Conservation (phyloP, 2,888 invertebrate genomes). For the Ephialtes manifestator region DNA sequence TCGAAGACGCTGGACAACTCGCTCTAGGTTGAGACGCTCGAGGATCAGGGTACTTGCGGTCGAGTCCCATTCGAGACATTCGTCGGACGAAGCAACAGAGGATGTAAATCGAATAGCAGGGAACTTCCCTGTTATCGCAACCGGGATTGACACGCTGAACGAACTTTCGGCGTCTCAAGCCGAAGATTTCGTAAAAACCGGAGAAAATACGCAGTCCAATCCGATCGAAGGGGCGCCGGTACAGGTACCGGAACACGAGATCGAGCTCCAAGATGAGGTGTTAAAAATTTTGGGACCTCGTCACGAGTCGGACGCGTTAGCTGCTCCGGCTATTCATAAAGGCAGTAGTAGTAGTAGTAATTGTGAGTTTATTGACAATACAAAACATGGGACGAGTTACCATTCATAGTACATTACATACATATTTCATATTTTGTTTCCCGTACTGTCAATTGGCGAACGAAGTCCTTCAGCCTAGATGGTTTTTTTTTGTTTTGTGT, state of each 20-base stretch:
- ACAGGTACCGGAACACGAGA: constrained; percentile 39
- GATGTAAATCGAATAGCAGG: constrained; percentile 6
- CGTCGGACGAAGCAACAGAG: constrained; percentile 5
- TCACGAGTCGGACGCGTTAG: constrained; percentile 29
- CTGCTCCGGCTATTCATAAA: constrained; percentile 44
- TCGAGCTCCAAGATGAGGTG: constrained; percentile 51
- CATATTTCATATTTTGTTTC: too few species aligned
- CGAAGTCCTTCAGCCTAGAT: too few species aligned
- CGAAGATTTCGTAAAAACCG: not conserved
- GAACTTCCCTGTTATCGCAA: too few species aligned
- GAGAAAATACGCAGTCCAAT: constrained; percentile 1
- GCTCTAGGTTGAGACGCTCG: constrained; percentile 46
- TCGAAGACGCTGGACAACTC: constrained; percentile 25
- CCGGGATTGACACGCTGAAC: not conserved
- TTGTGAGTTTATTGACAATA: too few species aligned
- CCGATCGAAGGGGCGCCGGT: not conserved
- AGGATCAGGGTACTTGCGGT: constrained; percentile 10
- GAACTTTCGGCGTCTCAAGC: not conserved
- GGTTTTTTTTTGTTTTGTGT: too few species aligned
- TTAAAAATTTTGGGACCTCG: constrained; percentile 43
- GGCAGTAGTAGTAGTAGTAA: too few species aligned
- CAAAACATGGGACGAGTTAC: too few species aligned
- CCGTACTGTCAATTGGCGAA: too few species aligned
- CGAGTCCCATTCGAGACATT: constrained; percentile 33
- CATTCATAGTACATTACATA: too few species aligned